Evolutionary conservation across 2,888 invertebrate species (phyloP), one percentile per base, ranked within the genome.

Genomic region (Cinara cedri): DNA sequence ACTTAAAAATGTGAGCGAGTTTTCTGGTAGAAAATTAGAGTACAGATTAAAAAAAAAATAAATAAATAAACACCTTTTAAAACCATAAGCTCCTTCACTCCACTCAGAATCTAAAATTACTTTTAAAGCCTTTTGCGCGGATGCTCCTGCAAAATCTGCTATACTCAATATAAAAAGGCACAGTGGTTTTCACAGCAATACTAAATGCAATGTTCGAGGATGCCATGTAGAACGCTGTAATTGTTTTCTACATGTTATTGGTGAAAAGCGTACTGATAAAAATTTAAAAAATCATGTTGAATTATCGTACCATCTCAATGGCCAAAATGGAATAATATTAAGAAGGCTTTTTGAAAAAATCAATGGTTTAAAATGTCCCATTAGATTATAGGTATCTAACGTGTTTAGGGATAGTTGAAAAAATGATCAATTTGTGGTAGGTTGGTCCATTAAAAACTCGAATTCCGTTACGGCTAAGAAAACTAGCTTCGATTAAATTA

Each of bases 151-250:
- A n/a, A 65, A 65, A 44, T 16, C 44, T 21, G n/a, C 21, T 19
- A 65, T 65, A n/a, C 13, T 65, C 13, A 19, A 21, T 19, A 65
- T 65, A 3, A 65, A 65, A 44, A 19, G 65, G n/a, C 65, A 65
- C 21, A 21, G 42, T 44, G 65, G 65, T 14, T 65, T 13, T 21
- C n/a, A 44, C 1, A 65, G 44, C 44, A 44, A 44, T 44, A 65
- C 44, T 42, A 65, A 65, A 65, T 65, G 65, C 6, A 65, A 65
- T 65, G 65, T 65, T 44, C 4, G 11, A 21, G 65, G 65, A 21
- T 44, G 44, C 21, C 44, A 65, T 44, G 19, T 14, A 19, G 63
- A 63, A 19, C 14, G 44, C n/a, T 19, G 65, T 10, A 65, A 6
- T 44, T 65, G 65, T 21, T 65, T 65, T 44, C 65, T 44, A n/a